Conservation (phyloP, 2,888 invertebrate species). For the Deilephila porcellus region DNA sequence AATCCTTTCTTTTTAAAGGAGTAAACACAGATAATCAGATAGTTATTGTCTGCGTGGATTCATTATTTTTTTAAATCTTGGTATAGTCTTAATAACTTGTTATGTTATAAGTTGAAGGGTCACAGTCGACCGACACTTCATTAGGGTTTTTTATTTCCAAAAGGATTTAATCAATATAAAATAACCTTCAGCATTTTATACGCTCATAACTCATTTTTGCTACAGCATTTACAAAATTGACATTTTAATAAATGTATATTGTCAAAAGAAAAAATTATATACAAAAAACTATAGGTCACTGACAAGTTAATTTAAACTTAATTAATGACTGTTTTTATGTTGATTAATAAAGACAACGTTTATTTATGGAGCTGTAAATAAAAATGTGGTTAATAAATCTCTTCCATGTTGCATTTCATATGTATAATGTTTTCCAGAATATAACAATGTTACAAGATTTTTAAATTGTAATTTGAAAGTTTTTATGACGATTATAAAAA, state of each 20-base stretch:
- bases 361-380: constrained; percentile 16
- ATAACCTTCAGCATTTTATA: constrained; percentile 1
- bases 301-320: constrained; percentile 24
- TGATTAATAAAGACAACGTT: constrained; percentile 11
- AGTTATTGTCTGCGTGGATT: too few relatives aligned
- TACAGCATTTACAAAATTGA: constrained; percentile 6
- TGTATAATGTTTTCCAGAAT: not conserved
- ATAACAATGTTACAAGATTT: not conserved
- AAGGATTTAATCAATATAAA: not conserved
- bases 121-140: too few relatives aligned
- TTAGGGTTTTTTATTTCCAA: not conserved
- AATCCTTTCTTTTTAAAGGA: not conserved
- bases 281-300: constrained; percentile 23
- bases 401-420: not conserved
- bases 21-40: not conserved
- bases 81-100: too few relatives aligned
- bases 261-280: not conserved
- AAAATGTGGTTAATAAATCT: not conserved
- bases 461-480: not conserved
- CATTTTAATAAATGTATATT: constrained; percentile 17
- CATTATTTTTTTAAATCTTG: too few relatives aligned
- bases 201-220: not conserved
- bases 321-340: constrained; percentile 14
- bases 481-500: not conserved
- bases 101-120: too few relatives aligned